Percentiles rank a stretch among this genome's conserved stretches.
These are phyloP conservation scores for Ptilonorhynchus violaceus DNA, from an alignment of 2,113 vertebrate genomes.

Conservation along the genomic window DNA sequence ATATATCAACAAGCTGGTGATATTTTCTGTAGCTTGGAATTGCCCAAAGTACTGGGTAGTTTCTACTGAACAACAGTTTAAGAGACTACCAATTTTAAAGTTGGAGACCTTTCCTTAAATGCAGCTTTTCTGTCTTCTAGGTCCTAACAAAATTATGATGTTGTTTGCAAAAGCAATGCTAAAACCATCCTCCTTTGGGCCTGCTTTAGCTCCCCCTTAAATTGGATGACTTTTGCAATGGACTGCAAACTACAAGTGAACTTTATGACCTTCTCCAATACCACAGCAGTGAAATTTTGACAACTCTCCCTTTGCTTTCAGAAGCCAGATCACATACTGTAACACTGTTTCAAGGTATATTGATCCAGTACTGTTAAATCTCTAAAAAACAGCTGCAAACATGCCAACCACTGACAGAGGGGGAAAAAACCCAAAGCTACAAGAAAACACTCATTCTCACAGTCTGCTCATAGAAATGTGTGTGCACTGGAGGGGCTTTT, in stretches of 20 bases:
- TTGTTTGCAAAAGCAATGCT: background rate
- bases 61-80: background rate
- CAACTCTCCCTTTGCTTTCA: background rate
- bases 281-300: background rate
- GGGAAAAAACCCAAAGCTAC: background rate
- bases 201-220: background rate
- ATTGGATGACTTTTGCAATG: background rate
- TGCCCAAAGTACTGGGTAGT: background rate
- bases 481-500: background rate
- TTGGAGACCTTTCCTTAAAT: background rate
- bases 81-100: background rate
- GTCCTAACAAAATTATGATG: background rate
- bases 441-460: constrained; percentile 4
- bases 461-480: background rate
- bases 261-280: background rate
- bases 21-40: background rate
- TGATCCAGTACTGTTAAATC: background rate
- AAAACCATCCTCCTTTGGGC: background rate
- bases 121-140: background rate
- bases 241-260: background rate
- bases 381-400: constrained; percentile 42
- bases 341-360: background rate
- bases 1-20: background rate
- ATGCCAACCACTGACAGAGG: constrained; percentile 26
- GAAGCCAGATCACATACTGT: background rate